A percentile compares a stretch with the other conserved stretches of the same genome.
Conservation (phyloP, 2,113 vertebrate species). For the Progne subis region DNA sequence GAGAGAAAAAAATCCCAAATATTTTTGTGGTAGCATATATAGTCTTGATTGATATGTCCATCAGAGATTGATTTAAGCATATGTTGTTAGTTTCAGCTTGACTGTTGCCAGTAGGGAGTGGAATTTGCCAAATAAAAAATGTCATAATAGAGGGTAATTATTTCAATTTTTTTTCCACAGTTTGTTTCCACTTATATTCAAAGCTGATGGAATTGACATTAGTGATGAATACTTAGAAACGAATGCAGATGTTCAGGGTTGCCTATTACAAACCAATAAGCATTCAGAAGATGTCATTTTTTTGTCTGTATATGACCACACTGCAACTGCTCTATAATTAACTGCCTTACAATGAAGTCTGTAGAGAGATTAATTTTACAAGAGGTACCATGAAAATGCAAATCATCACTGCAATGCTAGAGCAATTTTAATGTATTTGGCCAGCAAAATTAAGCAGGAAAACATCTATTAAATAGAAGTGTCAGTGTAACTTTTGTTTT, state of each 20-base stretch:
- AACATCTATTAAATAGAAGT: neutral
- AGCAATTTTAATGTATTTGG: neutral
- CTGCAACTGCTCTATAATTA: neutral
- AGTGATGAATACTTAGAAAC: neutral
- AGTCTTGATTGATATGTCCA: neutral
- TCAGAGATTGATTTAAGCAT: neutral
- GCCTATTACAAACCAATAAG: neutral
- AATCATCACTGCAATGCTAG: neutral
- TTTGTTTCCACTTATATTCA: neutral
- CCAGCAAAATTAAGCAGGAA: neutral
- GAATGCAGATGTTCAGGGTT: neutral
- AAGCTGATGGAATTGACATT: neutral
- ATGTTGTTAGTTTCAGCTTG: neutral
- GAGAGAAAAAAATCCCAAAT: rapidly evolving
- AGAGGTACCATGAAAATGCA: neutral
- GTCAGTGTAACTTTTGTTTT: neutral
- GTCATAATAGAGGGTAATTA: neutral
- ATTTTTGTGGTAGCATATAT: neutral
- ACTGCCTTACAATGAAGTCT: neutral
- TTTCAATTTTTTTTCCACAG: neutral
- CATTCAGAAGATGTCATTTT: neutral
- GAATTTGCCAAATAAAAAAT: neutral
- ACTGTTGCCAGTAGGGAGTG: neutral
- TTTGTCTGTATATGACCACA: neutral
- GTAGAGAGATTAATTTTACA: neutral